These are phyloP conservation scores for Coelopa pilipes DNA, from an alignment of 2,888 invertebrate genomes.

Conservation along the genomic window DNA sequence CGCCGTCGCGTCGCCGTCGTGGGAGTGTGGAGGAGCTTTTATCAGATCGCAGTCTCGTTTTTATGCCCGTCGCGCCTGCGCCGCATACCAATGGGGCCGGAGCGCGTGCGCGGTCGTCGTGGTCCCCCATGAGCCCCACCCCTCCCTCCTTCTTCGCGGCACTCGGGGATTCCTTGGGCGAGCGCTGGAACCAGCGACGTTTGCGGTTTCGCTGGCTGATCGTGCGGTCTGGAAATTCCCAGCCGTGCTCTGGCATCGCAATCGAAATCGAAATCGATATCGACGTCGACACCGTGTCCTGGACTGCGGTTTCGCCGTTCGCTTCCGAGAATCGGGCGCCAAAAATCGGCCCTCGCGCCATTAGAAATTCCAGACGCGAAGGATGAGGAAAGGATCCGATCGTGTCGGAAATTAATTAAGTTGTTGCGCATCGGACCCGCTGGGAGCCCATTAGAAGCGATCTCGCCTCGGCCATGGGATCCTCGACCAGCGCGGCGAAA, in stretches of 20 bases:
- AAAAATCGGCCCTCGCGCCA: not conserved
- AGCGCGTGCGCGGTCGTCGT: not conserved
- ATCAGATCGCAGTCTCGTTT: no score
- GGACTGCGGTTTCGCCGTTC: no score
- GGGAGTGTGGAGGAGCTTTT: no score
- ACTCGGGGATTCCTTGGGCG: no score
- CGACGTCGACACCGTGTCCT: no score
- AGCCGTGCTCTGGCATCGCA: not conserved
- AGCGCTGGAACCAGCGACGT: no score
- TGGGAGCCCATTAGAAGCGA: not conserved
- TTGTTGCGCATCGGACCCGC: not conserved
- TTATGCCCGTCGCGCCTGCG: not conserved
- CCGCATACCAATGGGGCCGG: not conserved
- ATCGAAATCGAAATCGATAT: not conserved
- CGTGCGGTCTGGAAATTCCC: no score
- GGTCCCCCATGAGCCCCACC: no score
- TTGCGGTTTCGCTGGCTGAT: no score
- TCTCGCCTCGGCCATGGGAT: not conserved
- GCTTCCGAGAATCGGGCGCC: not conserved
- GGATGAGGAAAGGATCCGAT: not conserved
- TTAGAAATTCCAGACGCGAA: not conserved
- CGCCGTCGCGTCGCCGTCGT: no score
- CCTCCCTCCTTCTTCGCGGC: no score
- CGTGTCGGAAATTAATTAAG: constrained; percentile 28
- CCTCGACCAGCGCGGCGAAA: not conserved